phyloP scores from a whole-genome alignment of 2,888 invertebrate species.

The Metacarcinus magister region DNA sequence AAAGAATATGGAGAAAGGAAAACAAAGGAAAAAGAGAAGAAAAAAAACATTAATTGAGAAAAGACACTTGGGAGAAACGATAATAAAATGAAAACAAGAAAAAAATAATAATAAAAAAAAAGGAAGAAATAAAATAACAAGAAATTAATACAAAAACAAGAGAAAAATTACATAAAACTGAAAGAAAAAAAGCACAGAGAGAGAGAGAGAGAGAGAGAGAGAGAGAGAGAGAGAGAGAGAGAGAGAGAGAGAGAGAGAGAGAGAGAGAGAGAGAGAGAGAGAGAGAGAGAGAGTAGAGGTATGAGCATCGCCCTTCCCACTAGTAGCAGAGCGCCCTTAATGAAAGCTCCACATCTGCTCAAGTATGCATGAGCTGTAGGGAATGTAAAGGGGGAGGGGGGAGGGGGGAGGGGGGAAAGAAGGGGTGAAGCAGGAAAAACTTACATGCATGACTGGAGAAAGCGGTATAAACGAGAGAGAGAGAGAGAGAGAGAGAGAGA shows the following conservation, averaged over 20 bases:
- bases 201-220: slow-evolving; percentile 32
- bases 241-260: neutral
- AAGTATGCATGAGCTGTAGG: slow-evolving; percentile 75
- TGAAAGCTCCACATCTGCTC: slow-evolving; percentile 70
- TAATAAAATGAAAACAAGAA: too few relatives aligned
- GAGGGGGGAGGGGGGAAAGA: neutral
- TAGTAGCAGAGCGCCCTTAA: slow-evolving; percentile 37
- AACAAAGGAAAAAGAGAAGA: too few relatives aligned
- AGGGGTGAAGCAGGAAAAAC: neutral
- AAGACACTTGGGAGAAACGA: too few relatives aligned
- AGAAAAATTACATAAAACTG: neutral
- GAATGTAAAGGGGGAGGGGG: neutral
- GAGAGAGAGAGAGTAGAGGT: neutral
- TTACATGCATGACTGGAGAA: slow-evolving; percentile 22
- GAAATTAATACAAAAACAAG: neutral
- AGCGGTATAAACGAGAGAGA: neutral
- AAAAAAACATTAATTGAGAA: too few relatives aligned
- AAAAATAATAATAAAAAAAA: neutral
- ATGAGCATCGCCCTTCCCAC: neutral
- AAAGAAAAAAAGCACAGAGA: slow-evolving; percentile 26
- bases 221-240: slow-evolving; percentile 43
- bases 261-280: slow-evolving; percentile 42
- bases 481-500: neutral
- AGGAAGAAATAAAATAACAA: neutral
- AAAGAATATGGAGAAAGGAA: too few relatives aligned